phyloP scores from a whole-genome alignment of 2,888 invertebrate genomes.

The Brachynemurus nebulosus region DNA sequence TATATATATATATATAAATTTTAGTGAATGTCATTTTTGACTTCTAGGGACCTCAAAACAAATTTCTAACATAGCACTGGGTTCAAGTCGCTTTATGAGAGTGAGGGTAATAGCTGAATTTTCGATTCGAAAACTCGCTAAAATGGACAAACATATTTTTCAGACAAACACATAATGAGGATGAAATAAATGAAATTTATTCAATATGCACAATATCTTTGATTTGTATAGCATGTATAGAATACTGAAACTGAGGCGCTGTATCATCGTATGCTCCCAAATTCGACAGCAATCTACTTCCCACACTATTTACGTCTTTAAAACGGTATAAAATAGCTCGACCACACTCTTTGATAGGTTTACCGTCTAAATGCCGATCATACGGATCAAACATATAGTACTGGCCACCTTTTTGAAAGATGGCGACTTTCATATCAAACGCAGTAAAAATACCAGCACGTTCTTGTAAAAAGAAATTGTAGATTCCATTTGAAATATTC shows the following conservation, averaged over 20 bases:
- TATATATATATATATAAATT: no score
- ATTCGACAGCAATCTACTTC: constrained; percentile 20
- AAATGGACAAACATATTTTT: no score
- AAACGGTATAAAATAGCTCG: constrained; percentile 21
- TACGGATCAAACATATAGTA: constrained; percentile 49
- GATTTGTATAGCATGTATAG: constrained; percentile 3
- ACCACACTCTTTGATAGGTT: constrained; percentile 16
- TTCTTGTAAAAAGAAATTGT: constrained; percentile 44
- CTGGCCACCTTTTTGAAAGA: constrained; percentile 36
- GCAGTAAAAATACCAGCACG: constrained; percentile 41
- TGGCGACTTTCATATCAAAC: constrained; percentile 36
- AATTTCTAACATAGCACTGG: no score
- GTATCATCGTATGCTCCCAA: constrained; percentile 10
- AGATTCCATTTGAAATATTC: constrained; percentile 30
- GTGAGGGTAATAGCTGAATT: no score
- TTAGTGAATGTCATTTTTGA: no score
- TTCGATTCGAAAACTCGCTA: no score
- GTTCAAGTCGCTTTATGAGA: no score
- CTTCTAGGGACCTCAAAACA: no score
- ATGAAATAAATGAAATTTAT: no score
- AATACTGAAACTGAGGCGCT: neutral
- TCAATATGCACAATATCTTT: constrained; percentile 2
- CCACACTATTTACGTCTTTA: constrained; percentile 17
- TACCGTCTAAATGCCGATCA: constrained; percentile 38
- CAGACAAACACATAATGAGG: no score